These are phyloP conservation scores for Vireo griseus DNA, from an alignment of 2,797 vertebrate genomes.

Conservation along the genomic window DNA sequence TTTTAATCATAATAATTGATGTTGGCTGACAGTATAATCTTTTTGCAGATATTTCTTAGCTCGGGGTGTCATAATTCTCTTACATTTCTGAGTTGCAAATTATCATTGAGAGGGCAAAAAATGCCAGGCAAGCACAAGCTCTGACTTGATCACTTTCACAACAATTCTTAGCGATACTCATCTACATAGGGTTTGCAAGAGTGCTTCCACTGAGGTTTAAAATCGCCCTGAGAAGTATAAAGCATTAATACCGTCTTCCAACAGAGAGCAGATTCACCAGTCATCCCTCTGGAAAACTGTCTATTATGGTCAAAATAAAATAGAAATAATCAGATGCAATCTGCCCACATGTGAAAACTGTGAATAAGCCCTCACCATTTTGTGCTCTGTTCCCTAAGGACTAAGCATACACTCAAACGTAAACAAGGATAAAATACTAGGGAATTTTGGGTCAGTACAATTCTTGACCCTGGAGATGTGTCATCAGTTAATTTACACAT, in stretches of 20 bases:
- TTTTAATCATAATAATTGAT: conserved; percentile 3
- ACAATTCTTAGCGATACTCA: not conserved
- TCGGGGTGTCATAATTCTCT: not conserved
- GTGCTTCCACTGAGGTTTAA: not conserved
- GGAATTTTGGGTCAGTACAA: not conserved
- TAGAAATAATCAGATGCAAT: not conserved
- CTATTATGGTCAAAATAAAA: not conserved
- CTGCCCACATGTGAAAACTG: rapidly evolving
- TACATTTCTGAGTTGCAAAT: not conserved
- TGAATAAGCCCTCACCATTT: not conserved
- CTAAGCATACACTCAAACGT: rapidly evolving
- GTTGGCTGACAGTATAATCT: not conserved
- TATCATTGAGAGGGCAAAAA: not conserved
- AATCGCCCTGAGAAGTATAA: not conserved
- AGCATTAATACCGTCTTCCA: not conserved
- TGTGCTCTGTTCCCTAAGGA: not conserved
- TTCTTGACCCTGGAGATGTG: not conserved
- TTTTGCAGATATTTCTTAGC: not conserved
- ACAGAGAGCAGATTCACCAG: not conserved
- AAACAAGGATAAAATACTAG: not conserved
- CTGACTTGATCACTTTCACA: not conserved
- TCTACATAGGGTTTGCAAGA: not conserved
- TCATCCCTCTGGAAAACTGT: not conserved
- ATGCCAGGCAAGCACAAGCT: not conserved
- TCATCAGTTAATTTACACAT: not conserved